Base-by-base conservation (phyloP, 2,113 vertebrate genomes). In the Entelurus aequoreus region DNA sequence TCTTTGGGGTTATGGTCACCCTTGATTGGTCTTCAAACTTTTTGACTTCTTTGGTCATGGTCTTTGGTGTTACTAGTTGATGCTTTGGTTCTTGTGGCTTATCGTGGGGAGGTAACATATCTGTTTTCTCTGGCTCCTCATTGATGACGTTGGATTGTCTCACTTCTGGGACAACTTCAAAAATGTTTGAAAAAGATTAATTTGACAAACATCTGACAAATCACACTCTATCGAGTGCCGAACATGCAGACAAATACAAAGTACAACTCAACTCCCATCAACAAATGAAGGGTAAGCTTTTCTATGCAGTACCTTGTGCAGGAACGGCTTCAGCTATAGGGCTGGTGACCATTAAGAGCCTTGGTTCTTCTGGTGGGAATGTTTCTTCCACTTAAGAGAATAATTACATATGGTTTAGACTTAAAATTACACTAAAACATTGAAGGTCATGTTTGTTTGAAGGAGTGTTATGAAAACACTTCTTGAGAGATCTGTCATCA, bases 121-220 rank as follows among this genome's bases (percentile, higher is more conserved):
- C 36, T 71, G 86, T 89, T 81, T 91, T 90, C 84, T 90, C 89
- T 60, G 58, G 13, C 57, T 7, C 38, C 55, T 81, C 68, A 13
- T n/a, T 60, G 21, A 36, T 49, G 19, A 76, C 78, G 36, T 80
- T 68, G 59, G 80, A 62, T 73, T 48, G 90, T 87, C 86, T 91
- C 63, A 87, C 81, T 63, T 88, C 86, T 74, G 88, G 89, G 71
- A 90, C 72, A 85, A 88, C 91, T 94, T 94, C 74, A 87, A 93
- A 92, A 71, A 74, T 84, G 54, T 75, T 60, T 28, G 38, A 40
- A 77, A 52, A 55, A 66, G 10, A 65, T 74, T 62, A 67, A 65
- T 8, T 61, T 15, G 8, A 19, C 35, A 54, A 54, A 5, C 8
- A 67, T 12, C 51, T 55, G 38, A 16, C n/a, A 66, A 62, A 63